These are phyloP conservation scores for Plectrocnemia conspersa DNA, from an alignment of 1,140 invertebrate genomes.

Conservation along the genomic window DNA sequence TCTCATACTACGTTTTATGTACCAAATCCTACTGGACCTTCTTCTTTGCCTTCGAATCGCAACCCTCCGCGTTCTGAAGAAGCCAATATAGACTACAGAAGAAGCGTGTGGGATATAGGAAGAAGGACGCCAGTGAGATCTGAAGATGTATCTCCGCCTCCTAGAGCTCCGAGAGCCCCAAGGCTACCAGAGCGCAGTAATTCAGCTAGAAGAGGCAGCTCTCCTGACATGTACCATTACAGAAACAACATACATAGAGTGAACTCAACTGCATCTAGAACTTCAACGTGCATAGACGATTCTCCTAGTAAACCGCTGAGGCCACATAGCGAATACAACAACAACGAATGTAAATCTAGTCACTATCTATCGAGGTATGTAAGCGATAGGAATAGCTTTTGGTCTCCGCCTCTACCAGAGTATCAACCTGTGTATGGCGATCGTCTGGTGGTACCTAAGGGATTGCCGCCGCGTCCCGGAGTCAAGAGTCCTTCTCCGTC, in stretches of 20 bases:
- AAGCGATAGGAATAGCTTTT: constrained; percentile 32
- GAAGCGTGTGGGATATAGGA: constrained; percentile 35
- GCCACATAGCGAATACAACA: constrained; percentile 46
- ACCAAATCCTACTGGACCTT: constrained; percentile 51
- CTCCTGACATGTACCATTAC: constrained; percentile 47
- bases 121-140: constrained; percentile 35
- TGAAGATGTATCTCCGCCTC: constrained; percentile 39
- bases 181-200: constrained; percentile 24
- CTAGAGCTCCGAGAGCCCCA: constrained; percentile 35
- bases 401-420: constrained; percentile 23
- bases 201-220: constrained; percentile 44
- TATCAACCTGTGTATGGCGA: constrained; percentile 31
- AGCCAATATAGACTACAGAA: constrained; percentile 34
- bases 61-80: constrained; percentile 24
- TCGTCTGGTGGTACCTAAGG: constrained; percentile 15
- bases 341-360: constrained; percentile 31
- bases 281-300: constrained; percentile 25
- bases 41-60: constrained; percentile 30
- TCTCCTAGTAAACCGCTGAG: constrained; percentile 33
- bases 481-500: constrained; percentile 17
- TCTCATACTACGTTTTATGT: constrained; percentile 63
- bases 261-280: constrained; percentile 32
- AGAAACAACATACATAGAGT: constrained; percentile 26
- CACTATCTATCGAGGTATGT: constrained; percentile 30
- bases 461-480: constrained; percentile 27